Percentiles rank a stretch among this genome's conserved stretches.
Conservation (phyloP, 2,797 vertebrate genomes). For the Mergus octosetaceus region DNA sequence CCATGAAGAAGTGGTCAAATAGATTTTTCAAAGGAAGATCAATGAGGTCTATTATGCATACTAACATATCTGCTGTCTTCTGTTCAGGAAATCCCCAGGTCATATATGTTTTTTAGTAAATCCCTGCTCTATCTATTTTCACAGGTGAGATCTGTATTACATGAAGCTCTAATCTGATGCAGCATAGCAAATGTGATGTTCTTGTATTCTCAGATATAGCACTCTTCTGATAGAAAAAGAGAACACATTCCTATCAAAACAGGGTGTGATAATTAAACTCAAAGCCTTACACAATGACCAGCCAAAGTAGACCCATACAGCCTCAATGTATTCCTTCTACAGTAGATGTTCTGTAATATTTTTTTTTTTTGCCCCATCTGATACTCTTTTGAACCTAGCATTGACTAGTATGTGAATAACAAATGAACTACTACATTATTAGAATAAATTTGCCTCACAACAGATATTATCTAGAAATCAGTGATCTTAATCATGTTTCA, state of each 20-base stretch:
- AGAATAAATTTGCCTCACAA: background rate
- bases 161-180: background rate
- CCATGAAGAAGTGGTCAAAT: background rate
- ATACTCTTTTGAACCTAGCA: background rate
- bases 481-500: background rate
- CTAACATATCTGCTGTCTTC: background rate
- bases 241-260: background rate
- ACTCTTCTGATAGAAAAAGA: background rate
- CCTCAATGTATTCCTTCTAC: background rate
- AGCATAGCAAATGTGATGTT: background rate
- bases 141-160: background rate
- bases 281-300: background rate
- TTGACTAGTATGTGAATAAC: background rate
- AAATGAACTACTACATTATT: background rate
- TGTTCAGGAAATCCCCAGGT: background rate
- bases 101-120: background rate
- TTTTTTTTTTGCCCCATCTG: background rate
- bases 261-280: background rate
- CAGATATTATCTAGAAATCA: background rate
- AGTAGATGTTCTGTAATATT: background rate
- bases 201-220: background rate
- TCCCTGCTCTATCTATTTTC: background rate
- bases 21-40: background rate
- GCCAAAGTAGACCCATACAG: background rate
- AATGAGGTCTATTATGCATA: background rate